These are phyloP conservation scores for Ceramica pisi DNA, from an alignment of 2,888 invertebrate genomes.

Conservation along the genomic window DNA sequence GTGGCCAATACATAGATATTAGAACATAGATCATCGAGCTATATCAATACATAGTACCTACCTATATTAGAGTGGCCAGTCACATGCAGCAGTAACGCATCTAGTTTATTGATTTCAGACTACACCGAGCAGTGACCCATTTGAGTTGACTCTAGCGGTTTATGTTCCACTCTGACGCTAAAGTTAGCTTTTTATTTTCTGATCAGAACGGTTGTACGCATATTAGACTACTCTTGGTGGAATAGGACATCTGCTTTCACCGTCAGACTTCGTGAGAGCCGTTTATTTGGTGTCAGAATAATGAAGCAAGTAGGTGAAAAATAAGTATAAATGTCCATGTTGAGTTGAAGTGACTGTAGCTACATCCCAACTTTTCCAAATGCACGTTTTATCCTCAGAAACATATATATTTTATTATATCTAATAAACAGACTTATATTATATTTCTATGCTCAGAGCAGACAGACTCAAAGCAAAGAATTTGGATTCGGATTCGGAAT, in stretches of 20 bases:
- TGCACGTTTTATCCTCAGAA: background rate
- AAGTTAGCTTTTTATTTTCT: conserved; percentile 25
- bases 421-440: no score
- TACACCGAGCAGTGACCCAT: conserved; percentile 39
- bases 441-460: background rate
- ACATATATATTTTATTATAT: no score
- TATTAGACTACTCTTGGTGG: conserved; percentile 1
- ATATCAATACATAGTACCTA: conserved; percentile 8
- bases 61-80: conserved; percentile 22
- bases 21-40: background rate
- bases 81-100: conserved; percentile 51
- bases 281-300: background rate
- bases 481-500: no score
- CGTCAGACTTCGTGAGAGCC: background rate
- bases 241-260: background rate
- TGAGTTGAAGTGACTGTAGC: background rate
- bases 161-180: conserved; percentile 13
- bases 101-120: conserved; percentile 56
- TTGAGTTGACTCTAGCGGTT: conserved; percentile 34
- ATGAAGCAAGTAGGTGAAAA: background rate
- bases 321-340: background rate
- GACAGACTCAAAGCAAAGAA: background rate
- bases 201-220: background rate
- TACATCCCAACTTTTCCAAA: background rate
- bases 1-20: background rate